Base-by-base conservation (phyloP, 2,888 invertebrate genomes). In the Drosophila rubida region DNA sequence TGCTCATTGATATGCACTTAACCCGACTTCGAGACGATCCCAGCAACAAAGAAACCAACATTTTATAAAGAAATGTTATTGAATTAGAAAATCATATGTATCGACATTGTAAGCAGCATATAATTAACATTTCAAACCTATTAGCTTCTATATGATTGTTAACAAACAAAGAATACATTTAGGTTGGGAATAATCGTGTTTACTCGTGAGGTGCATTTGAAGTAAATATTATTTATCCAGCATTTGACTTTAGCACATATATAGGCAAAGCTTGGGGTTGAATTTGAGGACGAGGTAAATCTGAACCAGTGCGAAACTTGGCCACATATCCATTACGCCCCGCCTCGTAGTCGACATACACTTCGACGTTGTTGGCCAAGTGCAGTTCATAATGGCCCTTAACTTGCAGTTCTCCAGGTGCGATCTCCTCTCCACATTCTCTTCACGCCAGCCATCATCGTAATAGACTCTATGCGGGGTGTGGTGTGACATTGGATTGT, bases 311-410 rank as follows among this genome's bases (percentile, higher is more conserved):
- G 11, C 4, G 35, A 37, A 37, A 7, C 35, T 35, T 2, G 35
- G 35, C 35, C 13, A 13, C 35, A 35, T 35, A 35, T 35, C 35
- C 35, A 14, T 37, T 37, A 1, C 48, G 63, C 4, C 74, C 84
- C 0, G 78, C 79, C 27, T 60, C 62, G 5, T 81, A 79, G 32
- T 37, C 75, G n/a, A 84, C 35, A 0, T 35, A 16, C 22, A 79
- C 9, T 9, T 39, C 11, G 0, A 16, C 58, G 4, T 37, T 11
- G 9, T 49, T 39, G 2, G 37, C 7, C 8, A 61, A 71, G 9
- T 32, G 14, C 25, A 57, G 49, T 7, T 46, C 35, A 5, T 63
- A 49, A 0, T 30, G n/a, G 4, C 85, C 85, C 4, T 50, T 67
- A 2, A 78, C 64, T 8, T 57, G 30, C 9, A 75, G 51, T 11